phyloP scores from a whole-genome alignment of 1,140 invertebrate species.

The Geopemphigus sp. region DNA sequence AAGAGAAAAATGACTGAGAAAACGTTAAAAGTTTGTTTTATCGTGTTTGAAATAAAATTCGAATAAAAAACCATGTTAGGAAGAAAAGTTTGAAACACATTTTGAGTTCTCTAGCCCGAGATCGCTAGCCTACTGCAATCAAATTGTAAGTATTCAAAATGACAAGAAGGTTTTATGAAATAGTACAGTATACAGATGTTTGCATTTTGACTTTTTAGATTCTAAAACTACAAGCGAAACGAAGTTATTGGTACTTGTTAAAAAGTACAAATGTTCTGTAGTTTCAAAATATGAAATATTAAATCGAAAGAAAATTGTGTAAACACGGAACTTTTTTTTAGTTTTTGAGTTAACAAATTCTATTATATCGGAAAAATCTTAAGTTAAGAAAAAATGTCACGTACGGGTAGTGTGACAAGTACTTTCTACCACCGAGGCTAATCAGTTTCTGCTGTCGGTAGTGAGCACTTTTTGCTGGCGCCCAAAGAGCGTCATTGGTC shows the following conservation, averaged over 20 bases:
- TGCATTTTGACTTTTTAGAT: background rate
- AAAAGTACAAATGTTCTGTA: background rate
- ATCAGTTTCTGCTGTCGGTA: too few relatives aligned
- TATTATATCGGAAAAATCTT: too few relatives aligned
- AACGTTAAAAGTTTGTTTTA: slow-evolving; percentile 14
- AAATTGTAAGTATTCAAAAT: slow-evolving; percentile 3
- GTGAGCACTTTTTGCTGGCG: too few relatives aligned
- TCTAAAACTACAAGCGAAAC: background rate
- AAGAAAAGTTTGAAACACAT: background rate
- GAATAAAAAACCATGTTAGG: background rate
- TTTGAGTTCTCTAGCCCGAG: background rate
- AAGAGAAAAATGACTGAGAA: background rate
- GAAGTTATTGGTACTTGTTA: background rate
- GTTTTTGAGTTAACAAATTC: too few relatives aligned
- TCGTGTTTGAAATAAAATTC: background rate
- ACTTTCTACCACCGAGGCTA: too few relatives aligned
- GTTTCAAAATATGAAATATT: background rate
- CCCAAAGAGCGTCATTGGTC: too few relatives aligned
- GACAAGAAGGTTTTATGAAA: background rate
- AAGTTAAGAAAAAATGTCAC: too few relatives aligned
- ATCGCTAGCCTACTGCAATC: background rate
- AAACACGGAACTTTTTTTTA: too few relatives aligned
- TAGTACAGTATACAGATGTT: background rate
- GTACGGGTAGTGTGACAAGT: too few relatives aligned
- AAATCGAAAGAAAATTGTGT: background rate